phyloP scores from a whole-genome alignment of 2,888 invertebrate species.

The Alcis repandata region DNA sequence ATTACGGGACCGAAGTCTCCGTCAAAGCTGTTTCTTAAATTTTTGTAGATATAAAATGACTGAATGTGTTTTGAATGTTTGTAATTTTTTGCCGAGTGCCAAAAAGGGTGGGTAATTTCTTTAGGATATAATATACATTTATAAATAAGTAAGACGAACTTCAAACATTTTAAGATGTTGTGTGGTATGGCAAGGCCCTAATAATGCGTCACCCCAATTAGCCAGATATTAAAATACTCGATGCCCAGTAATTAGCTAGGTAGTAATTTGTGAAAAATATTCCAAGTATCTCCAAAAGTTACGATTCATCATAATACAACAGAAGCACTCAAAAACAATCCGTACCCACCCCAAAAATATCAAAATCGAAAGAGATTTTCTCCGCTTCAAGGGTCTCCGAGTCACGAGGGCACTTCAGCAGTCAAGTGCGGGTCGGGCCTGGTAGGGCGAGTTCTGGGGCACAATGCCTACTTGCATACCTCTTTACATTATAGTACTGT shows the following conservation, averaged over 20 bases:
- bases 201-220: no score
- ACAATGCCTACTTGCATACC: conserved; percentile 45
- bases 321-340: conserved; percentile 36
- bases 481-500: conserved; percentile 10
- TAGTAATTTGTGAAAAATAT: no score
- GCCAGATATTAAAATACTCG: no score
- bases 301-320: conserved; percentile 10
- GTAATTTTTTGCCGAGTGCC: no score
- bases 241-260: no score
- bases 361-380: conserved; percentile 40
- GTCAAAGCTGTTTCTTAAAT: neutral
- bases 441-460: conserved; percentile 36
- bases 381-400: conserved; percentile 46
- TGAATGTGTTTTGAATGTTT: no score
- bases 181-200: no score
- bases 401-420: conserved; percentile 55
- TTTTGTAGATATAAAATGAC: no score
- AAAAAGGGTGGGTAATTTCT: no score
- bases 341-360: conserved; percentile 35
- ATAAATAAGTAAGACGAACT: no score
- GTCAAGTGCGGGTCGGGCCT: conserved; percentile 64
- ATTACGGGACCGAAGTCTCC: conserved; percentile 3
- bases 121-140: no score
- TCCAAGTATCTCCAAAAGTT: neutral
- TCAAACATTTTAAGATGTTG: no score